A percentile compares a stretch with the other conserved stretches of the same genome.
phyloP scores from a whole-genome alignment of 2,113 vertebrate genomes.

The Rhabdornis inornatus region DNA sequence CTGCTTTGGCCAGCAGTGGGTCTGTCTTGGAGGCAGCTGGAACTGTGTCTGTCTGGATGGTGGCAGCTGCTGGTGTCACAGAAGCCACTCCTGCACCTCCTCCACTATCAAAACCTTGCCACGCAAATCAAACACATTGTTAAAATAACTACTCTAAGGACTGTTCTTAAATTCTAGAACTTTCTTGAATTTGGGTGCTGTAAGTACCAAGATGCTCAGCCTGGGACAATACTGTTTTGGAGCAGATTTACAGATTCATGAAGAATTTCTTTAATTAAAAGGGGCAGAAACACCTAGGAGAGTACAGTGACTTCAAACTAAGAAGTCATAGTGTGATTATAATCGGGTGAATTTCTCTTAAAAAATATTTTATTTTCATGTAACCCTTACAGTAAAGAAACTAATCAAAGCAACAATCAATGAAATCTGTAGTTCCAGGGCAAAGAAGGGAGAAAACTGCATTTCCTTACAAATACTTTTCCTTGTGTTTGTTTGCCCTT shows the following conservation, averaged over 20 bases:
- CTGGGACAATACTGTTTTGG: not conserved
- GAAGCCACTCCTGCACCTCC: not conserved
- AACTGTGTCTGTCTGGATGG: not conserved
- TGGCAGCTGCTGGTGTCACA: not conserved
- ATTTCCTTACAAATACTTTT: not conserved
- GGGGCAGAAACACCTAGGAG: not conserved
- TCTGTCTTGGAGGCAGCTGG: not conserved
- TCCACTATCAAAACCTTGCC: not conserved
- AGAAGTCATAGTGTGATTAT: not conserved
- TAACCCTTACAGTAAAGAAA: not conserved
- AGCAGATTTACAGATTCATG: not conserved
- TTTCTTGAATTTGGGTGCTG: not conserved
- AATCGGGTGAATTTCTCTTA: not conserved
- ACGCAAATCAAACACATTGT: not conserved
- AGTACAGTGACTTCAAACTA: not conserved
- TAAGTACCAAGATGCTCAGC: not conserved
- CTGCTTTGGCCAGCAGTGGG: rapidly evolving
- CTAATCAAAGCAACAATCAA: not conserved
- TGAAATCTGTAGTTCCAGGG: not conserved
- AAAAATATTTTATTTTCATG: not conserved
- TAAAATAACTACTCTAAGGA: not conserved
- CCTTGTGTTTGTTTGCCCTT: not conserved
- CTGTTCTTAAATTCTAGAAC: not conserved
- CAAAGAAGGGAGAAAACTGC: not conserved
- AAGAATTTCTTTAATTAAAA: not conserved